A percentile compares a stretch with the other conserved stretches of the same genome.
Conservation (phyloP, 2,888 invertebrate genomes). For the Microplitis deprimator region DNA sequence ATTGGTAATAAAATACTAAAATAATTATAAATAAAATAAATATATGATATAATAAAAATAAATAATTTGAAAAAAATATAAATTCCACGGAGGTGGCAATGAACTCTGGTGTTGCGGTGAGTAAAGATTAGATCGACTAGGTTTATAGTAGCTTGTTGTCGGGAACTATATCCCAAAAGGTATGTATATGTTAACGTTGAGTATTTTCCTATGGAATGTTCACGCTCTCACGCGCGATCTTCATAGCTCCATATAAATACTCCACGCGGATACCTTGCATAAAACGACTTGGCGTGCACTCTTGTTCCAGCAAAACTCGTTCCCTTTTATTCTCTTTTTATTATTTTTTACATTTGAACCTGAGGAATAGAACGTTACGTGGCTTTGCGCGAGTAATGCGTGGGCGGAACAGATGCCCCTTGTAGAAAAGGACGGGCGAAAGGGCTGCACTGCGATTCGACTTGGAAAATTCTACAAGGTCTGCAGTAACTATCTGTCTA, state of each 20-base stretch:
- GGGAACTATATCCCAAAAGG: conserved; percentile 45
- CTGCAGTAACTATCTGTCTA: not conserved
- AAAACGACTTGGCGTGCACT: conserved; percentile 49
- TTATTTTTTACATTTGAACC: conserved; percentile 22
- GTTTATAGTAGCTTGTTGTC: conserved; percentile 30
- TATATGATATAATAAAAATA: conserved; percentile 31
- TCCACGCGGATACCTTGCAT: conserved; percentile 45
- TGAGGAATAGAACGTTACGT: conserved; percentile 43
- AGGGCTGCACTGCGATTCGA: not conserved
- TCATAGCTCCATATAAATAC: conserved; percentile 48
- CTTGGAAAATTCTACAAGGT: not conserved
- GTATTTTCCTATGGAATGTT: conserved; percentile 5
- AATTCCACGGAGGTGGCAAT: conserved; percentile 49
- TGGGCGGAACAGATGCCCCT: conserved; percentile 51
- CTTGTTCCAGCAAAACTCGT: conserved; percentile 55
- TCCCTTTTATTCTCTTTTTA: conserved; percentile 34
- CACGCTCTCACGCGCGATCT: conserved; percentile 33
- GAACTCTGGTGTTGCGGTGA: conserved; percentile 46
- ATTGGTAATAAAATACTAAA: not conserved
- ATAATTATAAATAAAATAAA: not conserved
- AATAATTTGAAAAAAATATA: conserved; percentile 36
- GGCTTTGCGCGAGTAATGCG: conserved; percentile 42
- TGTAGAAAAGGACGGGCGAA: conserved; percentile 16
- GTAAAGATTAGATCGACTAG: conserved; percentile 50
- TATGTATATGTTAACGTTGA: conserved; percentile 31